These are phyloP conservation scores for Passerina amoena DNA, from an alignment of 2,113 vertebrate genomes.

Conservation along the genomic window DNA sequence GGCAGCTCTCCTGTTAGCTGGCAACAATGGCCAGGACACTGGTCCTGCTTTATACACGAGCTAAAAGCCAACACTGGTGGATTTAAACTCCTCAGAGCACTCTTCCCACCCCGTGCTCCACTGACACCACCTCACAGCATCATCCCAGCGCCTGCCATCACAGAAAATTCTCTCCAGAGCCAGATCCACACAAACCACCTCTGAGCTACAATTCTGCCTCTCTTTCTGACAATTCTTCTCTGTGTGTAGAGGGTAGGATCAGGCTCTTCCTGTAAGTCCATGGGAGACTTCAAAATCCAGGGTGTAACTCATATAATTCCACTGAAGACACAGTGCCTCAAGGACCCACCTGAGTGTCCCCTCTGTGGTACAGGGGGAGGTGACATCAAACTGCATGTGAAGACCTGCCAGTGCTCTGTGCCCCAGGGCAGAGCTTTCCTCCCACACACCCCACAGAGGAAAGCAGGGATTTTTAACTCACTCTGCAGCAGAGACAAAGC, in stretches of 20 bases:
- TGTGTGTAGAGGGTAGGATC: accelerated
- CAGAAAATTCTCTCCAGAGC: not conserved
- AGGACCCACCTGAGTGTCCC: not conserved
- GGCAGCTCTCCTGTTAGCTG: not conserved
- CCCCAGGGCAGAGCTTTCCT: not conserved
- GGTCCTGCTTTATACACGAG: accelerated
- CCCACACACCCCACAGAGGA: not conserved
- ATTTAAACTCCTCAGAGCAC: not conserved
- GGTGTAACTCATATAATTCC: not conserved
- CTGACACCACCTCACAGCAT: accelerated
- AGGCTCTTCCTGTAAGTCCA: not conserved
- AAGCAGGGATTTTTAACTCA: slow-evolving; percentile 14
- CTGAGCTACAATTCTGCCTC: not conserved
- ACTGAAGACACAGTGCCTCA: not conserved
- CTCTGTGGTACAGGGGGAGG: not conserved
- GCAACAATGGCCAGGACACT: not conserved
- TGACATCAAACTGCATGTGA: not conserved
- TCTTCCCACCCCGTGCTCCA: not conserved
- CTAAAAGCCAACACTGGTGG: not conserved
- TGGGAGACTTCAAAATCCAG: not conserved
- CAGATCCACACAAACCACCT: not conserved
- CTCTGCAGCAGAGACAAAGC: slow-evolving; percentile 94
- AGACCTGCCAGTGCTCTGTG: not conserved
- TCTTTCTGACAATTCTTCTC: not conserved
- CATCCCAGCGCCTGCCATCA: not conserved